Base-by-base conservation (phyloP, 2,888 invertebrate species). In the Drosophila percnosoma region DNA sequence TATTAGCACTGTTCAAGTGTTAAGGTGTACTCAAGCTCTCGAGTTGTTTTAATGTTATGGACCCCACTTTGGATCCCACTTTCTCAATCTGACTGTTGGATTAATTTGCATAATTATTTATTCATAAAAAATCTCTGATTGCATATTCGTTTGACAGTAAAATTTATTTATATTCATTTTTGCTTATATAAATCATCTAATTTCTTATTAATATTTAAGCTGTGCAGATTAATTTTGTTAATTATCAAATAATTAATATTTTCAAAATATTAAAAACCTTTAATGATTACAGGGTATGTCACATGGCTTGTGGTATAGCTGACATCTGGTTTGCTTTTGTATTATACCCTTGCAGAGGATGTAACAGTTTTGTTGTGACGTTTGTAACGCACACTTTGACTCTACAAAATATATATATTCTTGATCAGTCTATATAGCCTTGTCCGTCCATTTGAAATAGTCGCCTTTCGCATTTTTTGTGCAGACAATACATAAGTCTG, bases 271-370 rank as follows among this genome's bases (percentile, higher is more conserved):
- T 15, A 4, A 1, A 21, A 2, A 15, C 0, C 34, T 18, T 2
- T 18, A 11, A 10, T 18, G 11, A 5, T 42, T 48, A 27, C 40
- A 78, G 70, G 66, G 74, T 78, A 64, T 52, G 10, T 15, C 4
- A 8, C 3, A 15, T 33, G 21, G 4, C 4, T 7, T 27, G 7
- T 4, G n/a, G 18, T 49, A 38, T 27, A 27, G n/a, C 8, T 8
- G 0, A 4, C 18, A 27, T 13, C 13, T 38, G 1, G 13, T 3
- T n/a, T 29, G 27, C 27, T 8, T 15, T 24, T n/a, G 10, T 10
- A 4, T 4, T 24, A 15, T 15, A 24, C 8, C 4, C 8, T 24
- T 15, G 15, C 4, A 21, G 45, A 15, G 13, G 2, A 8, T 13
- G 1, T 4, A 18, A 24, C 1, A 24, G 15, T 45, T 45, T 24